phyloP scores from a whole-genome alignment of 2,888 invertebrate genomes.

The Rhagonycha fulva region DNA sequence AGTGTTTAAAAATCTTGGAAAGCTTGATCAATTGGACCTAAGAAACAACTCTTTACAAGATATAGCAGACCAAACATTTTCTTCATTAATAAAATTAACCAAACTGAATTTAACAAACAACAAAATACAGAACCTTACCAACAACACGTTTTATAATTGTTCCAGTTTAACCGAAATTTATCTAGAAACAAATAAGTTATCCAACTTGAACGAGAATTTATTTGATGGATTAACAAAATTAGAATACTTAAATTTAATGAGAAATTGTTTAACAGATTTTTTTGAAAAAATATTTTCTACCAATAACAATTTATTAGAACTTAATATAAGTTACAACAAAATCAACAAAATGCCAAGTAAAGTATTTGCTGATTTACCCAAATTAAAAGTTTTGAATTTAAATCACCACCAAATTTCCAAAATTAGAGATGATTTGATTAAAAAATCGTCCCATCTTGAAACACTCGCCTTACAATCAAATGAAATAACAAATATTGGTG shows the following conservation, averaged over 20 bases:
- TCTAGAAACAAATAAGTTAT: constrained; percentile 5
- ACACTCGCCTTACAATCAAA: neutral
- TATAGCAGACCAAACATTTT: neutral
- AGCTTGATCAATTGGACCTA: neutral
- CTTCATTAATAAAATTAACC: neutral
- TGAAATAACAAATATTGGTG: neutral
- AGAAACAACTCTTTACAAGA: neutral
- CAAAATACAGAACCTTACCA: neutral
- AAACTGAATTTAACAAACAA: neutral
- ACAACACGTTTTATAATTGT: neutral
- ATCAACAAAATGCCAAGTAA: neutral
- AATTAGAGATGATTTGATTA: neutral
- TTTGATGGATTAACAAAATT: constrained; percentile 11
- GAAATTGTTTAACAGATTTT: constrained; percentile 1
- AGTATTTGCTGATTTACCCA: neutral
- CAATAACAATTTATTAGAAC: neutral
- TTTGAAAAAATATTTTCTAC: neutral
- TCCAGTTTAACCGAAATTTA: neutral
- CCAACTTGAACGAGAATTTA: neutral
- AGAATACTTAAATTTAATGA: neutral
- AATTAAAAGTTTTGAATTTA: neutral
- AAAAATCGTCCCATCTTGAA: neutral
- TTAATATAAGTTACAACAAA: constrained; percentile 7
- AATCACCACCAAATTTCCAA: neutral
- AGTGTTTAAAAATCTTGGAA: constrained; percentile 6